Percentiles rank a stretch among this genome's conserved stretches.
These are phyloP conservation scores for Eupithecia exiguata DNA, from an alignment of 2,888 invertebrate species.

Conservation along the genomic window DNA sequence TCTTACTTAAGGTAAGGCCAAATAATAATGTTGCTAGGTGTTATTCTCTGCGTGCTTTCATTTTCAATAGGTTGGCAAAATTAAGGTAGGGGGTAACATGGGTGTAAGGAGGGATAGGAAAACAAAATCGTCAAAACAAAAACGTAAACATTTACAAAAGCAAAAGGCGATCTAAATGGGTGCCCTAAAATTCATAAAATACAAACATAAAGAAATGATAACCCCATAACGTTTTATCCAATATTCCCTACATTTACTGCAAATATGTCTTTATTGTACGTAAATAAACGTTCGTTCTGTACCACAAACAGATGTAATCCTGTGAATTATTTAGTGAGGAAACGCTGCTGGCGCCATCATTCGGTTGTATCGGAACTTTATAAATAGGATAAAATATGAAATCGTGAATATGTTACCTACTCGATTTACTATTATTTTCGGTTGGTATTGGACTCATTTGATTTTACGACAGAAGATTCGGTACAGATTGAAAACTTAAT, in stretches of 20 bases:
- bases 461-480: not conserved
- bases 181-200: not conserved
- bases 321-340: slow-evolving; percentile 38
- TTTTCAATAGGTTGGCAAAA: no score
- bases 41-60: no score
- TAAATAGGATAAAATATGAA: slow-evolving; percentile 13
- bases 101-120: no score
- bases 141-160: no score
- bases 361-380: slow-evolving; percentile 12
- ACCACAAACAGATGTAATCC: slow-evolving; percentile 39
- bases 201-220: not conserved
- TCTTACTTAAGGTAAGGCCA: no score
- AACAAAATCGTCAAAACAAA: no score
- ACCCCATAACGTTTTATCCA: not conserved
- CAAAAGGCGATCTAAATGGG: not conserved
- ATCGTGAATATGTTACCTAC: slow-evolving; percentile 5
- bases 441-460: slow-evolving; percentile 4
- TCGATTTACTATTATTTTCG: slow-evolving; percentile 8
- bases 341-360: slow-evolving; percentile 12
- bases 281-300: slow-evolving; percentile 30
- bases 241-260: slow-evolving; percentile 14
- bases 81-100: no score
- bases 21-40: no score
- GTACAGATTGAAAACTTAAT: no score
- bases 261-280: slow-evolving; percentile 17